Evolutionary conservation across 2,888 invertebrate species (phyloP).

Genomic region (Macroteleia sp.): DNA sequence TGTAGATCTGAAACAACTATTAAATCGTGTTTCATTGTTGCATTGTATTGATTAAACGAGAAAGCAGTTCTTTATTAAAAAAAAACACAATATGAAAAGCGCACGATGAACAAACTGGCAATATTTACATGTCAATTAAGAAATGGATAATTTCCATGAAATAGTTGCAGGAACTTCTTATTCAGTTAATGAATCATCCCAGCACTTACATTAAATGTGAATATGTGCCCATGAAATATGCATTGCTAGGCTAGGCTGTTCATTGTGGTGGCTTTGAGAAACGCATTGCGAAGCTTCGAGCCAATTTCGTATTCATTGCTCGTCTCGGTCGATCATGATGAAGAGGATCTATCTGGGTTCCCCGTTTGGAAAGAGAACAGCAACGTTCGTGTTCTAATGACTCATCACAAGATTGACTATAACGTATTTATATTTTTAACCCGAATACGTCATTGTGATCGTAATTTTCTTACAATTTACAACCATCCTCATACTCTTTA

Average conservation of each 20-base stretch:
- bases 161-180: conserved; percentile 44
- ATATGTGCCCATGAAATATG: conserved; percentile 73
- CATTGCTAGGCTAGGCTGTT: conserved; percentile 75
- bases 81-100: too few species aligned
- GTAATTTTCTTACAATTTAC: too few species aligned
- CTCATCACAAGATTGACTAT: conserved; percentile 69
- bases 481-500: too few species aligned
- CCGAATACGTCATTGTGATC: conserved; percentile 34
- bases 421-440: conserved; percentile 63
- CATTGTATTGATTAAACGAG: too few species aligned
- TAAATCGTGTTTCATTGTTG: too few species aligned
- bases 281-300: conserved; percentile 66
- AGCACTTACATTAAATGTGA: conserved; percentile 59
- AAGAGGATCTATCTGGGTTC: too few species aligned
- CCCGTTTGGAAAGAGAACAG: conserved; percentile 54
- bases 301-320: conserved; percentile 78
- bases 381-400: conserved; percentile 67
- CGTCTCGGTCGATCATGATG: conserved; percentile 73
- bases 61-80: too few species aligned
- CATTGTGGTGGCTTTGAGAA: conserved; percentile 73
- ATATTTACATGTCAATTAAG: conserved; percentile 23
- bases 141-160: conserved; percentile 5
- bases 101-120: too few species aligned
- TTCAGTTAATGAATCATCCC: conserved; percentile 50
- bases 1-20: too few species aligned